These are phyloP conservation scores for Epinephelus moara DNA, from an alignment of 2,113 vertebrate species.

Conservation along the genomic window DNA sequence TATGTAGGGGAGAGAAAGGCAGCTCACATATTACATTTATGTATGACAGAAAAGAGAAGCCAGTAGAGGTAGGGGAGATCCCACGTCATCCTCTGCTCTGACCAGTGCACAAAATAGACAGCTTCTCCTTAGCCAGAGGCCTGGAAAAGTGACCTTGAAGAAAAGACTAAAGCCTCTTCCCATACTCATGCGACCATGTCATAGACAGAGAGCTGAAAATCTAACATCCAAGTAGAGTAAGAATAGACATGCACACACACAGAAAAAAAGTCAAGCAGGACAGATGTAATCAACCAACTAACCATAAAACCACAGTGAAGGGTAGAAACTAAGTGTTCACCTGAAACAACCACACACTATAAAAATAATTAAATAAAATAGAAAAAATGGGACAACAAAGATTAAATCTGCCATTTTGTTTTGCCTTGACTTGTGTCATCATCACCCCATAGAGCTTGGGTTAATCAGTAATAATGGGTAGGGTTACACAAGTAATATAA, in stretches of 20 bases:
- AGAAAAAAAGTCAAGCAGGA: slow-evolving; percentile 26
- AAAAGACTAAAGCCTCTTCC: slow-evolving; percentile 66
- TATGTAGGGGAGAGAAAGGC: background rate
- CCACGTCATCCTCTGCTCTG: slow-evolving; percentile 60
- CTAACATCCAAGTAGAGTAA: slow-evolving; percentile 30
- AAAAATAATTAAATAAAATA: slow-evolving; percentile 17
- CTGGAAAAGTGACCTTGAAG: slow-evolving; percentile 76
- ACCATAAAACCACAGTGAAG: slow-evolving; percentile 43
- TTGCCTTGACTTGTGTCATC: slow-evolving; percentile 27
- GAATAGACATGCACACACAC: slow-evolving; percentile 35
- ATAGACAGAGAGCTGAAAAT: slow-evolving; percentile 49
- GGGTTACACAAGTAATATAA: slow-evolving; percentile 50
- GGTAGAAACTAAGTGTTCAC: slow-evolving; percentile 16
- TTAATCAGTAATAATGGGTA: slow-evolving; percentile 61
- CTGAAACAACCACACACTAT: slow-evolving; percentile 11
- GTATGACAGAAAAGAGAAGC: slow-evolving; percentile 49
- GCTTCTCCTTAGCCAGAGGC: slow-evolving; percentile 64
- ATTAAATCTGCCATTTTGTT: slow-evolving; percentile 40
- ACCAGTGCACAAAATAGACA: slow-evolving; percentile 71
- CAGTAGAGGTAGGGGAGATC: slow-evolving; percentile 18
- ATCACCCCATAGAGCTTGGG: slow-evolving; percentile 23
- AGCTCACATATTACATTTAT: slow-evolving; percentile 37
- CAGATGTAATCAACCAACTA: slow-evolving; percentile 49
- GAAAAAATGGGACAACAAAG: slow-evolving; percentile 8
- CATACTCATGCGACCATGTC: slow-evolving; percentile 64